phyloP scores from a whole-genome alignment of 2,113 vertebrate genomes.

The Tragulus kanchil region DNA sequence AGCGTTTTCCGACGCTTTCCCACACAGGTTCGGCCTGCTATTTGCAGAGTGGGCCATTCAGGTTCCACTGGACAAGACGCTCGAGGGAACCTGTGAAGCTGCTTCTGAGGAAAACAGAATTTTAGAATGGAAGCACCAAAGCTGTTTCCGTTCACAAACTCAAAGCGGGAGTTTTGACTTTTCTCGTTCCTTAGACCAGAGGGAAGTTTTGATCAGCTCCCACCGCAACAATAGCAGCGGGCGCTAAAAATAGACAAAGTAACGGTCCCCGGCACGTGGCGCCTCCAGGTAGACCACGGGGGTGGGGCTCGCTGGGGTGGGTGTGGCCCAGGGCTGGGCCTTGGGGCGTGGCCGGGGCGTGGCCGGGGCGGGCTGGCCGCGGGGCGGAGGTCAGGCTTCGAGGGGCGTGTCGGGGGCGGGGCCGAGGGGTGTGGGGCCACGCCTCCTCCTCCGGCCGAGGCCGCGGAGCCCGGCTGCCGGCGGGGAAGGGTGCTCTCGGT shows the following conservation, averaged over 20 bases:
- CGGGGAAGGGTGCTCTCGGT: rapidly evolving
- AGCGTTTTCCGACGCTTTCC: background rate
- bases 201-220: background rate
- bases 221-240: background rate
- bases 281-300: rapidly evolving
- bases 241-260: background rate
- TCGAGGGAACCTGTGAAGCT: background rate
- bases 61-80: background rate
- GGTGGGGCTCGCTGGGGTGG: rapidly evolving
- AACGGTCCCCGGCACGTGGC: rapidly evolving
- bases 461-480: too few relatives aligned
- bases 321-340: background rate
- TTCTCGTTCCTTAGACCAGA: background rate
- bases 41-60: too few relatives aligned
- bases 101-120: background rate
- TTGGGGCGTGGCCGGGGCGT: background rate
- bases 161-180: background rate
- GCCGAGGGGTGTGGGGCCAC: rapidly evolving
- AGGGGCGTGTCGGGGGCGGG: background rate
- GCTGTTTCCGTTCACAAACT: background rate
- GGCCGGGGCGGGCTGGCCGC: rapidly evolving
- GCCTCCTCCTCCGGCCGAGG: too few relatives aligned
- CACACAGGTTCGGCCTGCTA: background rate
- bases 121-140: background rate
- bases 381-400: rapidly evolving